phyloP scores from a whole-genome alignment of 2,888 invertebrate species.

The Protodeltote pygarga region DNA sequence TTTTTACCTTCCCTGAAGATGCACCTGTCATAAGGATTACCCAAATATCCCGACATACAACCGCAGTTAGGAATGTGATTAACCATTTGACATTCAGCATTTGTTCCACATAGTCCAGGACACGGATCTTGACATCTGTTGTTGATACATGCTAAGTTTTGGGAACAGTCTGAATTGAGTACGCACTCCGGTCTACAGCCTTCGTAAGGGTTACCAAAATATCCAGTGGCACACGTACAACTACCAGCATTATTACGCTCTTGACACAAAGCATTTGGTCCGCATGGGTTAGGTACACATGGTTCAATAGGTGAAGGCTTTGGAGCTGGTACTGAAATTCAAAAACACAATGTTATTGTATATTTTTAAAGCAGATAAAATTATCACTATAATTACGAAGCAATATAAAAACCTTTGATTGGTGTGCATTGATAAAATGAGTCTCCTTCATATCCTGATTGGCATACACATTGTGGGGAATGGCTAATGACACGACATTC shows the following conservation, averaged over 20 bases:
- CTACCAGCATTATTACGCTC: conserved; percentile 89
- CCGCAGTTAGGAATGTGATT: conserved; percentile 92
- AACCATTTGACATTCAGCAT: conserved; percentile 91
- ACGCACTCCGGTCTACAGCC: conserved; percentile 92
- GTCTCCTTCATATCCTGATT: conserved; percentile 90
- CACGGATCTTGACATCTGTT: conserved; percentile 91
- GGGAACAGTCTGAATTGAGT: conserved; percentile 89
- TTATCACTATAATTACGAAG: neutral
- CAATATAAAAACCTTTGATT: conserved; percentile 57
- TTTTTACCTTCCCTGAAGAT: conserved; percentile 71
- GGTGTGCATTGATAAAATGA: conserved; percentile 90
- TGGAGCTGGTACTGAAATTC: conserved; percentile 45
- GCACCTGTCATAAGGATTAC: conserved; percentile 89
- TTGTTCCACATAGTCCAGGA: conserved; percentile 91
- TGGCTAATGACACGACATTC: conserved; percentile 94
- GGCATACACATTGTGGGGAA: conserved; percentile 94
- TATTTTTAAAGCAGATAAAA: neutral
- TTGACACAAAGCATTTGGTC: conserved; percentile 89
- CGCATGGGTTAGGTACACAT: conserved; percentile 89
- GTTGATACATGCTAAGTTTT: conserved; percentile 89
- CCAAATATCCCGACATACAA: conserved; percentile 89
- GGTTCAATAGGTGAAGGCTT: conserved; percentile 71
- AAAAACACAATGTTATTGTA: neutral
- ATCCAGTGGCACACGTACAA: conserved; percentile 90
- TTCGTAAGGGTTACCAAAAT: conserved; percentile 90